These are phyloP conservation scores for Cydia amplana DNA, from an alignment of 1,140 invertebrate genomes.

Conservation along the genomic window DNA sequence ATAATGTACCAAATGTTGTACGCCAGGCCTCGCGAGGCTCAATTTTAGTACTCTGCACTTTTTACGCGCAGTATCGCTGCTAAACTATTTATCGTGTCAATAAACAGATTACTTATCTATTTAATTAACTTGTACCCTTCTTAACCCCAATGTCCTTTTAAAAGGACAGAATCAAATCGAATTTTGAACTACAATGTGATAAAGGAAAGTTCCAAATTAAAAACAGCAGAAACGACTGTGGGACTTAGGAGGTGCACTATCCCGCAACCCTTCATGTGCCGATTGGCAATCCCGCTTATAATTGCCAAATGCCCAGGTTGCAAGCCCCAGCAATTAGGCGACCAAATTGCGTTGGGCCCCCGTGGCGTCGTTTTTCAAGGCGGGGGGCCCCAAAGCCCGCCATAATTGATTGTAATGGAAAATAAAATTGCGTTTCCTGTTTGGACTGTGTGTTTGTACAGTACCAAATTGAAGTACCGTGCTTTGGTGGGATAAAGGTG, in stretches of 20 bases:
- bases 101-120: background rate
- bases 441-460: conserved; percentile 4
- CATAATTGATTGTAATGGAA: conserved; percentile 32
- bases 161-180: too few species aligned
- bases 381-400: conserved; percentile 6
- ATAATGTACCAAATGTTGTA: too few species aligned
- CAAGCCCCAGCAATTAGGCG: conserved; percentile 16
- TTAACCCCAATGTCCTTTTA: too few species aligned
- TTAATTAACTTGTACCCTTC: background rate
- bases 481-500: background rate
- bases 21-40: too few species aligned
- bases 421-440: conserved; percentile 28
- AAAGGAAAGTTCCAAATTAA: too few species aligned
- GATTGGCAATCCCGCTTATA: conserved; percentile 28
- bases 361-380: conserved; percentile 11
- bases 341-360: conserved; percentile 29
- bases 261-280: background rate
- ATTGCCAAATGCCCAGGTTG: conserved; percentile 10
- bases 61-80: too few species aligned
- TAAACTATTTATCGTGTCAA: background rate
- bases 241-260: background rate
- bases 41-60: too few species aligned
- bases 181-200: too few species aligned
- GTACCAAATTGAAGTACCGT: background rate
- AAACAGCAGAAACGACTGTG: too few species aligned